Conservation (phyloP, 2,113 vertebrate genomes). For the Hyaena hyaena region DNA sequence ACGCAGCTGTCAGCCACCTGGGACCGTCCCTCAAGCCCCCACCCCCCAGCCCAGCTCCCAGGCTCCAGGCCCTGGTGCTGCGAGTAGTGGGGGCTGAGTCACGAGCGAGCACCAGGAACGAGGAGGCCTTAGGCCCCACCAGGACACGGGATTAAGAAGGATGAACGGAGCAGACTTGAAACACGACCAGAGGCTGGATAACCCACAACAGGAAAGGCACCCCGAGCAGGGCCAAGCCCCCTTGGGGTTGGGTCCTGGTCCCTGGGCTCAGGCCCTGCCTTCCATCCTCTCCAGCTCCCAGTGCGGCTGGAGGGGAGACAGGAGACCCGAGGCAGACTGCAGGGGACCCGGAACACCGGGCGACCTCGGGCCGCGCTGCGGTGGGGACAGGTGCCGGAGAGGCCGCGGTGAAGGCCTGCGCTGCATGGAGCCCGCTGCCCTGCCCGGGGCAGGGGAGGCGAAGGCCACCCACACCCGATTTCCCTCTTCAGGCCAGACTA, state of each 20-base stretch:
- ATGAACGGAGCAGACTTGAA: conserved; percentile 23
- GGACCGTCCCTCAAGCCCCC: background rate
- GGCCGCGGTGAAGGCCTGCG: background rate
- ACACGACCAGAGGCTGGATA: background rate
- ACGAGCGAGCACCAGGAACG: rapidly evolving
- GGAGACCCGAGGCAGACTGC: no score
- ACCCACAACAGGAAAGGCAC: background rate
- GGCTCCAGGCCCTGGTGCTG: background rate
- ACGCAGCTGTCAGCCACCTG: rapidly evolving
- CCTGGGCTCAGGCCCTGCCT: background rate
- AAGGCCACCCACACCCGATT: background rate
- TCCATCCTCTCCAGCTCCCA: background rate
- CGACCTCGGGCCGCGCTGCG: background rate
- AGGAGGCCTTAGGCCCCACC: background rate
- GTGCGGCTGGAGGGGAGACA: background rate
- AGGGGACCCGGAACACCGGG: background rate
- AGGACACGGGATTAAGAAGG: background rate
- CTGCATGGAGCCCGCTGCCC: background rate
- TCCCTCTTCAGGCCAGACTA: background rate
- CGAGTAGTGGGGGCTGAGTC: background rate
- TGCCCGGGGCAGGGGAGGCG: no score
- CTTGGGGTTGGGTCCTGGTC: rapidly evolving
- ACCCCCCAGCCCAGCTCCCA: background rate
- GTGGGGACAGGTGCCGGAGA: background rate
- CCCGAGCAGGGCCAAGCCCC: background rate